Evolutionary conservation across 1,140 invertebrate species (phyloP).

Genomic region (Calliphora vicina): DNA sequence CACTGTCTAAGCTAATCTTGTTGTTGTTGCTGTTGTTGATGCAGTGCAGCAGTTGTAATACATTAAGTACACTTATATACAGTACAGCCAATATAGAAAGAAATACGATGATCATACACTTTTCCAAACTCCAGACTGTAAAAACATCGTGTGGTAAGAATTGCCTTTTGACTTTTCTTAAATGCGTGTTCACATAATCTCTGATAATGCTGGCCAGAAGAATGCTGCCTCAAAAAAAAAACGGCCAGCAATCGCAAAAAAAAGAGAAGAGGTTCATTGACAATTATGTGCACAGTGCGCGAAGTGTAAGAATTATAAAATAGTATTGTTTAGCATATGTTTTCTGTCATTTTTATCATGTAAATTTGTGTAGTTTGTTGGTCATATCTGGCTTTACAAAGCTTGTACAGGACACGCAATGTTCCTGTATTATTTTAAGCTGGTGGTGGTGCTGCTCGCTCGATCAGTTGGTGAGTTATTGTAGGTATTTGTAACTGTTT

Average conservation of each 20-base stretch:
- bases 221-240: background rate
- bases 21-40: background rate
- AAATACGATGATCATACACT: too few relatives aligned
- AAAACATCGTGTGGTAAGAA: background rate
- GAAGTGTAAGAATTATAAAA: constrained; percentile 27
- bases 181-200: constrained; percentile 33
- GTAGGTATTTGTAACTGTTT: background rate
- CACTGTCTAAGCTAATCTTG: background rate
- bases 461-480: background rate
- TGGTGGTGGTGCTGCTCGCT: too few relatives aligned
- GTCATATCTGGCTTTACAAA: too few relatives aligned
- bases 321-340: constrained; percentile 33
- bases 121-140: background rate
- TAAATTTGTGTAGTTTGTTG: background rate
- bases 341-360: constrained; percentile 31
- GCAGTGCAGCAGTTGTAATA: too few relatives aligned
- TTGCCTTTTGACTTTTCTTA: constrained; percentile 15
- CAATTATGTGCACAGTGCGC: background rate
- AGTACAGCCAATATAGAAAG: too few relatives aligned
- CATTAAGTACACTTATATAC: background rate
- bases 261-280: constrained; percentile 29
- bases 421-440: too few relatives aligned
- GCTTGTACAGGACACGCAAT: constrained; percentile 2
- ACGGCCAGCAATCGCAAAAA: background rate
- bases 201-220: background rate